Evolutionary conservation across 1,140 invertebrate species (phyloP).

Genomic region (Episyrphus balteatus): DNA sequence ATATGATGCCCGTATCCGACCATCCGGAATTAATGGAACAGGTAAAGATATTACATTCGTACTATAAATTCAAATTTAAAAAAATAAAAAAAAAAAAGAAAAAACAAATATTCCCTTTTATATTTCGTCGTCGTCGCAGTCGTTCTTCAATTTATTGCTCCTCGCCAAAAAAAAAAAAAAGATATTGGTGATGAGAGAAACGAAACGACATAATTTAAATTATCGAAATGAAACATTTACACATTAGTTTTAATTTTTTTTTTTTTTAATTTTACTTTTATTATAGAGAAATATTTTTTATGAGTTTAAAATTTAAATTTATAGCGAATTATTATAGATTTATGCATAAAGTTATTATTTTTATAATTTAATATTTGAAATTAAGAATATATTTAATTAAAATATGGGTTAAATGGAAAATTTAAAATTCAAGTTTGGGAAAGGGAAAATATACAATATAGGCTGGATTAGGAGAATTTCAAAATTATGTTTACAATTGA

Average conservation of each 20-base stretch:
- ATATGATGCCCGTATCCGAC: constrained; percentile 86
- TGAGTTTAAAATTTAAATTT: too few species aligned
- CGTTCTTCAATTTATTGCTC: not conserved
- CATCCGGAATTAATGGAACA: constrained; percentile 84
- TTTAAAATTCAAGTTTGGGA: too few species aligned
- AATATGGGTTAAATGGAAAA: too few species aligned
- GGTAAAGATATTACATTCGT: constrained; percentile 49
- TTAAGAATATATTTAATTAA: constrained; percentile 3
- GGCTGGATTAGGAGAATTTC: too few species aligned
- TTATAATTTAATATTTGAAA: not conserved
- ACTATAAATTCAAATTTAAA: not conserved
- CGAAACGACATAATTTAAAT: not conserved
- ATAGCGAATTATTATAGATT: too few species aligned
- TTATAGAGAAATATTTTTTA: not conserved
- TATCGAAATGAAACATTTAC: not conserved
- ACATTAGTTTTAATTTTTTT: not conserved
- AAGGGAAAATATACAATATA: too few species aligned
- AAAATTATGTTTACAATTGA: not conserved
- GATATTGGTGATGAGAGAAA: not conserved
- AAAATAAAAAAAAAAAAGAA: not conserved
- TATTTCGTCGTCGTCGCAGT: not conserved
- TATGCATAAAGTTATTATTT: too few species aligned
- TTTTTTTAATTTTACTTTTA: not conserved
- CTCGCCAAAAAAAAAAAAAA: not conserved
- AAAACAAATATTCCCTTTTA: not conserved